phyloP scores from a whole-genome alignment of 2,888 invertebrate genomes.

The Heliconius charithonia region DNA sequence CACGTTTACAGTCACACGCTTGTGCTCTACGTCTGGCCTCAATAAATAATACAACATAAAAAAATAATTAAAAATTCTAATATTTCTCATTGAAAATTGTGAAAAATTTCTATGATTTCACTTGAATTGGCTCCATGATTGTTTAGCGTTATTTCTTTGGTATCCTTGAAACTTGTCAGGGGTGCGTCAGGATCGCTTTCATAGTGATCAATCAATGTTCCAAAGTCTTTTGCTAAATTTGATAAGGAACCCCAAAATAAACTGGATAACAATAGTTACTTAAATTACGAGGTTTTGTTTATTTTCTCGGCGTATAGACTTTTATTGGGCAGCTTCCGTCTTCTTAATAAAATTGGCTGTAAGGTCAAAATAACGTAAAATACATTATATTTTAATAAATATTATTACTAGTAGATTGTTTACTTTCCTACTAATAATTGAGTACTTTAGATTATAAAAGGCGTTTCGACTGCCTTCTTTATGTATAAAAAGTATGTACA shows the following conservation, averaged over 20 bases:
- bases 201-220: slow-evolving; percentile 66
- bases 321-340: background rate
- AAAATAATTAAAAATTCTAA: background rate
- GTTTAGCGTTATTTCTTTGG: slow-evolving; percentile 42
- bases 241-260: slow-evolving; percentile 38
- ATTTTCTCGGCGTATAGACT: background rate
- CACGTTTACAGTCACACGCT: too few relatives aligned
- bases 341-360: background rate
- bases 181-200: slow-evolving; percentile 63
- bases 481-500: too few relatives aligned
- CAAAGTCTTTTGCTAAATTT: slow-evolving; percentile 40
- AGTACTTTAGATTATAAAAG: too few relatives aligned
- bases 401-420: background rate
- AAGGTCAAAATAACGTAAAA: background rate
- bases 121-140: slow-evolving; percentile 28
- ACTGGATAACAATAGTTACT: slow-evolving; percentile 27
- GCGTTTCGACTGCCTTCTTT: too few relatives aligned
- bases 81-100: background rate
- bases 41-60: too few relatives aligned
- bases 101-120: slow-evolving; percentile 25
- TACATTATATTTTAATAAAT: background rate
- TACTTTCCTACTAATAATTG: background rate
- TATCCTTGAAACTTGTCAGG: slow-evolving; percentile 50
- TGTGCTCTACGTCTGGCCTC: too few relatives aligned
- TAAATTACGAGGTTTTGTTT: slow-evolving; percentile 20